phyloP scores from a whole-genome alignment of 2,888 invertebrate genomes.

The Anorthoa munda region DNA sequence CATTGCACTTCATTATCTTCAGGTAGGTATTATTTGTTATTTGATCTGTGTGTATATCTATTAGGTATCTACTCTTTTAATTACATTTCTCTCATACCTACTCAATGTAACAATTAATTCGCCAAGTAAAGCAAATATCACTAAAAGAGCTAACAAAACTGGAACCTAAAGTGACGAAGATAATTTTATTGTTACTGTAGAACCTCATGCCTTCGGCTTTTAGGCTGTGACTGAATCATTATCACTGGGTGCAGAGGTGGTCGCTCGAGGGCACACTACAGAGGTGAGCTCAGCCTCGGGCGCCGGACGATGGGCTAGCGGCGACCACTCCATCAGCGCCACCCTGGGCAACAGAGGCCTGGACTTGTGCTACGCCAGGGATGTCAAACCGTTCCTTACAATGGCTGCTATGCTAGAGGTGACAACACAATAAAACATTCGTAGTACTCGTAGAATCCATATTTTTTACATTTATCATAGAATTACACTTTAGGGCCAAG shows the following conservation, averaged over 20 bases:
- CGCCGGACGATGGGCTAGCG: conserved; percentile 82
- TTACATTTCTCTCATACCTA: not conserved
- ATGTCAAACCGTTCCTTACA: conserved; percentile 83
- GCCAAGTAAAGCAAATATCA: no score
- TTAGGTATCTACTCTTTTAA: not conserved
- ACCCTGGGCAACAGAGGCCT: conserved; percentile 87
- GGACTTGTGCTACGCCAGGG: conserved; percentile 85
- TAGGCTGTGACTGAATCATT: conserved; percentile 82
- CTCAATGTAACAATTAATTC: no score
- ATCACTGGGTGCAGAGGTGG: conserved; percentile 86
- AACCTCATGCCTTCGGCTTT: conserved; percentile 11
- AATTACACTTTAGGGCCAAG: no score
- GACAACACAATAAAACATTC: not conserved
- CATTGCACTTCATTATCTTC: conserved; percentile 86
- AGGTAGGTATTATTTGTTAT: conserved; percentile 71
- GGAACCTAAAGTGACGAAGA: not conserved
- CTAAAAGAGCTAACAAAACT: not conserved
- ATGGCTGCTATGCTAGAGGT: conserved; percentile 88
- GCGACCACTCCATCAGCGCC: conserved; percentile 83
- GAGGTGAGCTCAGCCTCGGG: conserved; percentile 86
- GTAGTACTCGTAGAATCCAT: not conserved
- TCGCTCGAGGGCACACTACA: conserved; percentile 80
- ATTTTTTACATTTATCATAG: no score
- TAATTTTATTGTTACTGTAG: not conserved
- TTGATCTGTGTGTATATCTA: no score